phyloP scores from a whole-genome alignment of 2,113 vertebrate genomes.

The Catharus bicknelli region DNA sequence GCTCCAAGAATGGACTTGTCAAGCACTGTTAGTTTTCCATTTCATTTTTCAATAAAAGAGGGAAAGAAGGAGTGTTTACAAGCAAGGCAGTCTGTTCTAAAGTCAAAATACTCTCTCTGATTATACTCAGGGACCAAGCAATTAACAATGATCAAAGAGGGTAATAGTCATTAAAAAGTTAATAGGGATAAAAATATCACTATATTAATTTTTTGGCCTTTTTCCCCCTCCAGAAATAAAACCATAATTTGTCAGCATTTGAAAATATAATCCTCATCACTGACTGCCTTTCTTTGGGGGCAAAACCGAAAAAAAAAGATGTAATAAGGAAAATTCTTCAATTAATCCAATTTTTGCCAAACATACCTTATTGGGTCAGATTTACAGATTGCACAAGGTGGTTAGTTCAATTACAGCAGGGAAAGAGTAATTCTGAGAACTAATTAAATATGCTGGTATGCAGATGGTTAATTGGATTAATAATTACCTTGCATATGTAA shows the following conservation, averaged over 20 bases:
- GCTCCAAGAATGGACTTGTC: not conserved
- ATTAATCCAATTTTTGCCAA: not conserved
- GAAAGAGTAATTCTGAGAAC: conserved; percentile 1
- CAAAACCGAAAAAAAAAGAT: not conserved
- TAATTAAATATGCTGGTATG: conserved; percentile 37
- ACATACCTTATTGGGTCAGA: not conserved
- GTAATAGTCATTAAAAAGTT: not conserved
- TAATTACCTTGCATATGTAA: conserved; percentile 47
- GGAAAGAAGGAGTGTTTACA: conserved; percentile 19
- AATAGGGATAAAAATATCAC: conserved; percentile 18
- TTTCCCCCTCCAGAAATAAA: not conserved
- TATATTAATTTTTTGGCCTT: not conserved
- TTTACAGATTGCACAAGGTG: not conserved
- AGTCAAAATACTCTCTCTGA: conserved; percentile 24
- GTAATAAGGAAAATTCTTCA: not conserved
- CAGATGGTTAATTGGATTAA: conserved; percentile 66
- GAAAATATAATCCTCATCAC: not conserved
- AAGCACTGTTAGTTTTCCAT: not conserved
- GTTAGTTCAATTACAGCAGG: conserved; percentile 14
- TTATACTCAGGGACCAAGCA: conserved; percentile 6
- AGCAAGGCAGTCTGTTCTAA: not conserved
- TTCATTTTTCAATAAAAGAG: conserved; percentile 31
- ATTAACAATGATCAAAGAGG: conserved; percentile 39
- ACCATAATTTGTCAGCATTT: not conserved
- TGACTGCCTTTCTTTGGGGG: not conserved